Percentiles rank a stretch among this genome's conserved stretches.
Evolutionary conservation across 1,140 invertebrate genomes (phyloP).

Genomic region (Drosophila funebris): DNA sequence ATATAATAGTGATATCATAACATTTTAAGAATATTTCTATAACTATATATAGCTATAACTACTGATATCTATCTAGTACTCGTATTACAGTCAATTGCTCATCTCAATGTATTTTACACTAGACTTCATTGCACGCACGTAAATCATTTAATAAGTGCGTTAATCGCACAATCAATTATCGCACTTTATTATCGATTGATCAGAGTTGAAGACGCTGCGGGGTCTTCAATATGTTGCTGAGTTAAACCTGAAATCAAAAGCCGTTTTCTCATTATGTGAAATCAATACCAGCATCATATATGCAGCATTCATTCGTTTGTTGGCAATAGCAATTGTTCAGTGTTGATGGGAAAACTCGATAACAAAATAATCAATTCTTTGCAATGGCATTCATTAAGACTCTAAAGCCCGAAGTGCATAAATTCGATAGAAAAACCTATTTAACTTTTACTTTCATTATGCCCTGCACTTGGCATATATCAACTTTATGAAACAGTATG

Average conservation of each 20-base stretch:
- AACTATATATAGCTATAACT: too few relatives aligned
- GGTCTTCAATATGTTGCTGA: background rate
- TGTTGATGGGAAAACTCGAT: slow-evolving; percentile 29
- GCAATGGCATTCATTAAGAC: slow-evolving; percentile 11
- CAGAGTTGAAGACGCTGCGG: slow-evolving; percentile 30
- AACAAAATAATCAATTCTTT: slow-evolving; percentile 12
- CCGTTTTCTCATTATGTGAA: slow-evolving; percentile 60
- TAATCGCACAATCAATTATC: slow-evolving; percentile 32
- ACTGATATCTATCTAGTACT: too few relatives aligned
- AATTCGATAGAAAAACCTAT: background rate
- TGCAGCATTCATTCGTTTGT: slow-evolving; percentile 23
- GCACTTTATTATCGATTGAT: slow-evolving; percentile 24
- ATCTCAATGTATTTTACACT: background rate
- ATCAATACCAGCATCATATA: slow-evolving; percentile 70
- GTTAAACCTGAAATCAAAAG: slow-evolving; percentile 52
- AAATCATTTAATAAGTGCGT: slow-evolving; percentile 29
- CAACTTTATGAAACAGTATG: too few relatives aligned
- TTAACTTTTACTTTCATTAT: background rate
- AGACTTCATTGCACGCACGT: slow-evolving; percentile 4
- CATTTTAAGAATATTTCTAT: too few relatives aligned
- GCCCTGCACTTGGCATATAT: too few relatives aligned
- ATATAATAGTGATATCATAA: too few relatives aligned
- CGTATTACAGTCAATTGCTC: slow-evolving; percentile 8
- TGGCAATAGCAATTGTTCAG: slow-evolving; percentile 27
- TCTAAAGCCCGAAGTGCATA: background rate